Evolutionary conservation across 64 coral and sea anemone species (phyloP).

Genomic region (Porites lutea): DNA sequence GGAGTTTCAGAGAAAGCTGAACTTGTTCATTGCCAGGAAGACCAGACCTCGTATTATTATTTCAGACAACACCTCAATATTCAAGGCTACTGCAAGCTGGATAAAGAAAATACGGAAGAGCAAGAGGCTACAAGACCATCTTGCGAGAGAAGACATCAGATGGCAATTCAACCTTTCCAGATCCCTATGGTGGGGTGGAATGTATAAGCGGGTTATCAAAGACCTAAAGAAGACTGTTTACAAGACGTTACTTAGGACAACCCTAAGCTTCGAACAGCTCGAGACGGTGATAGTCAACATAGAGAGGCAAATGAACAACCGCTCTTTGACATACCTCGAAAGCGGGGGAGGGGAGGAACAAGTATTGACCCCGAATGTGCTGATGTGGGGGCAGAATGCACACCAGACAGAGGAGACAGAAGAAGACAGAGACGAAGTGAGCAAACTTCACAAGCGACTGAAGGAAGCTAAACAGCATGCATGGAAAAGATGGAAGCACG

Average conservation of each 20-base stretch:
- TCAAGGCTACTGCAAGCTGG: constrained; percentile 64
- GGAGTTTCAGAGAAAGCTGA: constrained; percentile 80
- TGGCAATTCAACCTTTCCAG: constrained; percentile 76
- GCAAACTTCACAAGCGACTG: constrained; percentile 30
- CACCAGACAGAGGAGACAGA: constrained; percentile 30
- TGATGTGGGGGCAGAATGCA: constrained; percentile 50
- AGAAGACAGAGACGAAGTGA: constrained; percentile 60
- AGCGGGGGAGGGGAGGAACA: too few relatives aligned
- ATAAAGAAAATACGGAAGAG: constrained; percentile 68
- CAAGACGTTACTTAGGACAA: constrained; percentile 76
- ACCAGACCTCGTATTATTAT: constrained; percentile 71
- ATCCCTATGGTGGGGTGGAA: constrained; percentile 77
- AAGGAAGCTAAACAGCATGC: neutral
- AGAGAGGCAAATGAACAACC: constrained; percentile 43
- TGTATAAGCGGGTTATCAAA: constrained; percentile 68
- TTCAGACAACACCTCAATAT: constrained; percentile 66
- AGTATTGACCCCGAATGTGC: constrained; percentile 35
- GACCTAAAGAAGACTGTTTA: constrained; percentile 81
- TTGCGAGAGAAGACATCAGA: constrained; percentile 44
- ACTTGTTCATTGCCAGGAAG: constrained; percentile 56
- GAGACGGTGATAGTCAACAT: constrained; percentile 77
- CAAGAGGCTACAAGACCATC: constrained; percentile 50
- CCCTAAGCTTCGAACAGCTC: constrained; percentile 52
- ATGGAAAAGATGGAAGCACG: constrained; percentile 63
- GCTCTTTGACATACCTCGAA: constrained; percentile 7